Percentiles rank a stretch among this genome's conserved stretches.
Conservation (phyloP, 2,113 vertebrate species). For the Heloderma charlesbogerti region DNA sequence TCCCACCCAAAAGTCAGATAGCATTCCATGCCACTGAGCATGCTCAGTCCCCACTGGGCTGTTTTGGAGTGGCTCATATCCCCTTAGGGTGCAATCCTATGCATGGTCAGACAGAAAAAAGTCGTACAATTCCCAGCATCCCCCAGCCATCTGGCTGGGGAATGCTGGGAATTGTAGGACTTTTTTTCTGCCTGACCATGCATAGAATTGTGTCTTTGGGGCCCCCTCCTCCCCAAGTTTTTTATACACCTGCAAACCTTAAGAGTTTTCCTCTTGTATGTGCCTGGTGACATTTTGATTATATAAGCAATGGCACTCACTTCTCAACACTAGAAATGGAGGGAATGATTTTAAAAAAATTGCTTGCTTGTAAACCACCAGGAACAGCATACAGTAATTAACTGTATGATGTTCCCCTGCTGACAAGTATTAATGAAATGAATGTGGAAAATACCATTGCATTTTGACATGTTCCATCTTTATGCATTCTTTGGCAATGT, state of each 20-base stretch:
- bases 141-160: no score
- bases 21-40: not conserved
- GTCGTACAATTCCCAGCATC: no score
- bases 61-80: no score
- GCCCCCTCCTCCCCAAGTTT: no score
- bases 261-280: not conserved
- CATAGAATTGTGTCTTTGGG: no score
- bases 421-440: not conserved
- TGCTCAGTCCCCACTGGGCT: not conserved
- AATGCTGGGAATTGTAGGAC: no score
- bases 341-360: not conserved
- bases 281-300: not conserved
- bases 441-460: not conserved
- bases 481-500: not conserved
- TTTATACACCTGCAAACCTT: no score
- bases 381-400: not conserved
- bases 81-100: no score
- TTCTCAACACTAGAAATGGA: not conserved
- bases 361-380: not conserved
- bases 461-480: accelerated
- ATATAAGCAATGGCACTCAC: not conserved
- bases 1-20: not conserved
- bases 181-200: no score
- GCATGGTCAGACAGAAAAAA: no score
- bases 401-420: not conserved